Conservation (phyloP, 2,113 vertebrate genomes). For the Microtus richardsoni region DNA sequence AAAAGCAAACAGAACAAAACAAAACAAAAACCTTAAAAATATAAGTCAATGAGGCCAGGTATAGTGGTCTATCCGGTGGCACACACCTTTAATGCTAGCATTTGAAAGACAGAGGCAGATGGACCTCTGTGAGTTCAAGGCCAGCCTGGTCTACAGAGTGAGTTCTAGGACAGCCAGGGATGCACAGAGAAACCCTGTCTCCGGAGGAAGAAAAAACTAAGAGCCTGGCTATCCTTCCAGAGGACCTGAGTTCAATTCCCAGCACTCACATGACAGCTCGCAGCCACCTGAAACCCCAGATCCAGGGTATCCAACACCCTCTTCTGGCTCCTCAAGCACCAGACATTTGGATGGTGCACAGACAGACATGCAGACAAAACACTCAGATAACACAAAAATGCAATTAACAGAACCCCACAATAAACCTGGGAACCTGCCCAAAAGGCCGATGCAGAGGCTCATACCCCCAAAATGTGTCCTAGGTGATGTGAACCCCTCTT, state of each 20-base stretch:
- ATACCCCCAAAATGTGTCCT: neutral
- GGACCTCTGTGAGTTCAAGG: too few species aligned
- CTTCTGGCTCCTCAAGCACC: neutral
- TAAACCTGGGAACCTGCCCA: neutral
- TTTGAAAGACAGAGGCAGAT: too few species aligned
- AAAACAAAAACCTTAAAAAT: too few species aligned
- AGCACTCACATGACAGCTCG: neutral
- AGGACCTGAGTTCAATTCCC: neutral
- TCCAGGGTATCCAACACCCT: neutral
- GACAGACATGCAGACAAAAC: neutral
- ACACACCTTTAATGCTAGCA: too few species aligned
- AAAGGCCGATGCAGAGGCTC: neutral
- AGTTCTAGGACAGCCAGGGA: too few species aligned
- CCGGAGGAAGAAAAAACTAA: too few species aligned
- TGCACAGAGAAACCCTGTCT: too few species aligned
- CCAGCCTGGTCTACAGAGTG: too few species aligned
- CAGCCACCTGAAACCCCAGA: neutral
- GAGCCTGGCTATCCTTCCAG: neutral
- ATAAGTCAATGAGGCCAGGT: neutral
- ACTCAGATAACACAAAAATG: neutral
- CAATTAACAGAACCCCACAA: neutral
- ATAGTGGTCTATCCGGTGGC: too few species aligned
- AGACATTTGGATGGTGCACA: neutral
- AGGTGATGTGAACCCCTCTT: neutral
- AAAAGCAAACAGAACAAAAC: too few species aligned